These are phyloP conservation scores for Ctenopoma multispine DNA, from an alignment of 2,797 vertebrate genomes.

Conservation along the genomic window DNA sequence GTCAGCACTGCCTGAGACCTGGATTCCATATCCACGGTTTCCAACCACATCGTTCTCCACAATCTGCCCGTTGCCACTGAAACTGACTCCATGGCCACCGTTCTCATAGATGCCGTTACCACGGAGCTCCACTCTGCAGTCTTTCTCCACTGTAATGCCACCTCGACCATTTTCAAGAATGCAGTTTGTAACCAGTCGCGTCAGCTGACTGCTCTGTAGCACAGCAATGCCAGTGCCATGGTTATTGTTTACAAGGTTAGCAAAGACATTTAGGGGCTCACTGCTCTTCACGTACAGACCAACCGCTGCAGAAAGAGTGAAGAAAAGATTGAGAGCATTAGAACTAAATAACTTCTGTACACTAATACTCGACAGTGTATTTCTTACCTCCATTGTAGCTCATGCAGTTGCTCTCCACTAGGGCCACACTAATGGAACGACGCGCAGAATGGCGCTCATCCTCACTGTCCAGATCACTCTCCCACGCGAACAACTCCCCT, in stretches of 20 bases:
- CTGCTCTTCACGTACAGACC: conserved; percentile 93
- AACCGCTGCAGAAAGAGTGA: conserved; percentile 81
- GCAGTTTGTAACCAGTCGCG: conserved; percentile 89
- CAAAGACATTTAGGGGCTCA: conserved; percentile 87
- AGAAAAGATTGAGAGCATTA: background rate
- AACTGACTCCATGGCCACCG: conserved; percentile 86
- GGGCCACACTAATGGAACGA: conserved; percentile 85
- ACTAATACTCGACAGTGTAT: background rate
- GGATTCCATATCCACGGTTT: conserved; percentile 88
- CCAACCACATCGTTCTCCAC: conserved; percentile 91
- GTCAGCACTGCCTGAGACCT: conserved; percentile 85
- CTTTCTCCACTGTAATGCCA: conserved; percentile 87
- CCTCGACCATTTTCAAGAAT: conserved; percentile 87
- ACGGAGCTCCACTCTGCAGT: conserved; percentile 89
- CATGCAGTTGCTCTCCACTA: conserved; percentile 92
- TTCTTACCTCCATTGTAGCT: conserved; percentile 81
- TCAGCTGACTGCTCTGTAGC: conserved; percentile 90
- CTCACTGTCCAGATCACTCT: conserved; percentile 90
- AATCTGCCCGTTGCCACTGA: conserved; percentile 87
- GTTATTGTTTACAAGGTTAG: conserved; percentile 89
- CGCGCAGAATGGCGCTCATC: conserved; percentile 86
- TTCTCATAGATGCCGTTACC: conserved; percentile 94
- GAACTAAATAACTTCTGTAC: background rate
- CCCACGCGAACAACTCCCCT: conserved; percentile 89
- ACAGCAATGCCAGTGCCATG: conserved; percentile 85